Percentiles rank a stretch among this genome's conserved stretches.
phyloP scores from a whole-genome alignment of 2,797 vertebrate genomes.

The Typhlichthys eigenmanni region DNA sequence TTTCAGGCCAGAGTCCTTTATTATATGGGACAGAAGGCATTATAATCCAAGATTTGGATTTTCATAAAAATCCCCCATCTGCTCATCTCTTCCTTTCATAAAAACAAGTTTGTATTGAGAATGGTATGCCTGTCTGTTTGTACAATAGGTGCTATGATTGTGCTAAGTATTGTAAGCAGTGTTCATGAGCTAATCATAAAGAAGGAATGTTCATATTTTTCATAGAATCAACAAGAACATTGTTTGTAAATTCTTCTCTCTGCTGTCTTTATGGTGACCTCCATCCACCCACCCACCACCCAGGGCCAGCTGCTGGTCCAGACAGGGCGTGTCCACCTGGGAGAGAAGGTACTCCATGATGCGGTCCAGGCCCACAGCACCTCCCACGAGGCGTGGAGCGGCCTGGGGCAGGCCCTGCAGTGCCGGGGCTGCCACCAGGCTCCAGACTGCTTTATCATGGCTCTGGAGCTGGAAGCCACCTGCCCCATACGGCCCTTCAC shows the following conservation, averaged over 20 bases:
- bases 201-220: not conserved
- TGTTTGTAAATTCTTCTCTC: not conserved
- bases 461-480: slow-evolving; percentile 93
- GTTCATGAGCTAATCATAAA: no score
- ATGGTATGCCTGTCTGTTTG: slow-evolving; percentile 4
- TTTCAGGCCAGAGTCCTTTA: slow-evolving; percentile 20
- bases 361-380: slow-evolving; percentile 87
- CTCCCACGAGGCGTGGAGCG: slow-evolving; percentile 90
- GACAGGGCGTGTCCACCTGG: slow-evolving; percentile 83
- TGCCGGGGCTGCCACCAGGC: slow-evolving; percentile 83
- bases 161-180: no score
- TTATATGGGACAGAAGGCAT: slow-evolving; percentile 29
- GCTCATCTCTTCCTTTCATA: slow-evolving; percentile 27
- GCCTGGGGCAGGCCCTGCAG: slow-evolving; percentile 92
- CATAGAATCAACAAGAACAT: not conserved
- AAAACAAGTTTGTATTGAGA: slow-evolving; percentile 12
- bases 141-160: not conserved
- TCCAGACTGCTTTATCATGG: slow-evolving; percentile 90
- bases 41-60: slow-evolving; percentile 44
- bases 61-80: slow-evolving; percentile 49
- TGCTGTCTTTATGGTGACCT: not conserved
- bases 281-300: slow-evolving; percentile 28
- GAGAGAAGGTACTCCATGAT: slow-evolving; percentile 92
- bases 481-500: slow-evolving; percentile 91
- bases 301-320: slow-evolving; percentile 88